Conservation (phyloP, 2,113 vertebrate genomes). For the Acinonyx jubatus region DNA sequence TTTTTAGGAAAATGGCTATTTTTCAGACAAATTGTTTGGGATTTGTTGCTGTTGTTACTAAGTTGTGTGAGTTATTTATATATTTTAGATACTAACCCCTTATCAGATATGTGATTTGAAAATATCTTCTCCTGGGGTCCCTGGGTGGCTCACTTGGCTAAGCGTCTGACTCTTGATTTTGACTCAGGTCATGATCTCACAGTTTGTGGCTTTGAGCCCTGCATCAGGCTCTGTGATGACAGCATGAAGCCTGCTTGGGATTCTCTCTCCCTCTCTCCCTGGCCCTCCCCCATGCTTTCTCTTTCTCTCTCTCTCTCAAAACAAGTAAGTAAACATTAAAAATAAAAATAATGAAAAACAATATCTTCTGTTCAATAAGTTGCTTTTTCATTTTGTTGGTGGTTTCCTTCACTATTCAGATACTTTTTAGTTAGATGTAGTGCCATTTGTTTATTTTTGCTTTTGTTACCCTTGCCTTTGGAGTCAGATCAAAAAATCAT, state of each 20-base stretch:
- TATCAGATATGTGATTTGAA: background rate
- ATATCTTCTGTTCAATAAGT: background rate
- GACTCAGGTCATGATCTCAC: too few relatives aligned
- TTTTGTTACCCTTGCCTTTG: background rate
- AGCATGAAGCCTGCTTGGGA: too few relatives aligned
- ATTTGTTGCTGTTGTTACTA: background rate
- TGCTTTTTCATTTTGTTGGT: background rate
- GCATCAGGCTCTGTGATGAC: too few relatives aligned
- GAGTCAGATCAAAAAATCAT: background rate
- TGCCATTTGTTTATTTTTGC: background rate
- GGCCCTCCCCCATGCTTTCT: too few relatives aligned
- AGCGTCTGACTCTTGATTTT: too few relatives aligned
- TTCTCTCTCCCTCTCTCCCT: too few relatives aligned
- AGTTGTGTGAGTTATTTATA: background rate
- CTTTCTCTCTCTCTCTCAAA: too few relatives aligned
- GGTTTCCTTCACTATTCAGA: background rate
- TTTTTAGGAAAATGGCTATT: background rate
- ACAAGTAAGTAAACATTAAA: too few relatives aligned
- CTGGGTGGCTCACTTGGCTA: too few relatives aligned
- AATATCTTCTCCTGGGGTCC: background rate
- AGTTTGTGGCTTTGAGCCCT: too few relatives aligned
- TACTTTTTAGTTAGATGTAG: background rate
- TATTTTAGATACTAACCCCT: background rate
- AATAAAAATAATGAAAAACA: too few relatives aligned
- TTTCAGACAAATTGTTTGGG: background rate